phyloP scores from a whole-genome alignment of 2,888 invertebrate genomes.

The Reticulitermes lucifugus region DNA sequence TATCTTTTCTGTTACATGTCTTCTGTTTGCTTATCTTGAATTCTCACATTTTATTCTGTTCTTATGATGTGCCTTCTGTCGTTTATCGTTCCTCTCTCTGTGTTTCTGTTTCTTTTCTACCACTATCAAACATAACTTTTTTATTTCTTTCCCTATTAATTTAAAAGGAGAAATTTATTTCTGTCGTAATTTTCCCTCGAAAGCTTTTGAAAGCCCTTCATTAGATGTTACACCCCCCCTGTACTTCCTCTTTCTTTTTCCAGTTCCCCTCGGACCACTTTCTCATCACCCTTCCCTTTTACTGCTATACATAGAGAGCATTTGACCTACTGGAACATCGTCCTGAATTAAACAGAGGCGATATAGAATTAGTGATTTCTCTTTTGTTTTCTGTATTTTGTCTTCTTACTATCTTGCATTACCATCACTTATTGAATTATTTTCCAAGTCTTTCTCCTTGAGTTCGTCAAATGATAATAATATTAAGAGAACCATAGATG shows the following conservation, averaged over 20 bases:
- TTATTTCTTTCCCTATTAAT: conserved; percentile 29
- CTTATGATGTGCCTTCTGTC: neutral
- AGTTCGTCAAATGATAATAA: too few relatives aligned
- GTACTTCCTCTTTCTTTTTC: neutral
- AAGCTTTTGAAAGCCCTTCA: conserved; percentile 35
- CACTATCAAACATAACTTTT: conserved; percentile 15
- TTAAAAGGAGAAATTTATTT: conserved; percentile 29
- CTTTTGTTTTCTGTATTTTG: neutral
- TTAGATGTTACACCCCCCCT: conserved; percentile 1
- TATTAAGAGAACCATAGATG: too few relatives aligned
- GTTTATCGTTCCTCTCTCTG: neutral
- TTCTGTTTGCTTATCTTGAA: neutral
- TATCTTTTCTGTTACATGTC: too few relatives aligned
- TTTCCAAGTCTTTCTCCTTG: neutral
- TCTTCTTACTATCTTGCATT: neutral
- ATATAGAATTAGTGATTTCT: neutral
- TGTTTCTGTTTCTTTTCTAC: neutral
- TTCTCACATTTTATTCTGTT: neutral
- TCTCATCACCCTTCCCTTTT: conserved; percentile 18
- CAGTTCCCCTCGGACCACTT: conserved; percentile 6
- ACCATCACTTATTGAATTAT: neutral
- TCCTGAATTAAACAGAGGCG: neutral
- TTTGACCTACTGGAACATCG: neutral
- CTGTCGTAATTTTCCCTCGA: conserved; percentile 26
- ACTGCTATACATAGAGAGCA: neutral